Evolutionary conservation across 1,140 invertebrate species (phyloP).

Genomic region (Calliphora vicina): DNA sequence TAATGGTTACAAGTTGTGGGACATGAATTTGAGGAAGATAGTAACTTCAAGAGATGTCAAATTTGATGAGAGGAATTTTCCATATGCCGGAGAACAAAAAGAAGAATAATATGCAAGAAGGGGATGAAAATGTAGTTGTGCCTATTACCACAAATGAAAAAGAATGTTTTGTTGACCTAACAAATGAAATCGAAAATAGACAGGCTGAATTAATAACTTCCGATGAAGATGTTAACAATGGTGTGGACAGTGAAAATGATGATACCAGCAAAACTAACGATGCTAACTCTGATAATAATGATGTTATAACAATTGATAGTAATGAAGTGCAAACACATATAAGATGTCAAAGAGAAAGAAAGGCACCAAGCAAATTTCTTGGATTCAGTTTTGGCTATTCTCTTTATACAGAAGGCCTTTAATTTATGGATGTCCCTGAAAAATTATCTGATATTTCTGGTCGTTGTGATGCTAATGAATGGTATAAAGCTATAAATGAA

Average conservation of each 20-base stretch:
- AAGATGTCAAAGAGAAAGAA: background rate
- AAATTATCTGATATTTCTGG: background rate
- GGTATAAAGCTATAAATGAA: slow-evolving; percentile 18
- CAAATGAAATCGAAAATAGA: background rate
- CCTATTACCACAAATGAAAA: too few relatives aligned
- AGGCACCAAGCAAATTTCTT: background rate
- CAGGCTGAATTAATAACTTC: background rate
- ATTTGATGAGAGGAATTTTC: too few relatives aligned
- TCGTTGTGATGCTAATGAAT: background rate
- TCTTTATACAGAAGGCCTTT: background rate
- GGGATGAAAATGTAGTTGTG: too few relatives aligned
- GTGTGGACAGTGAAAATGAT: background rate
- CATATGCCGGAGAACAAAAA: too few relatives aligned
- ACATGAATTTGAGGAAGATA: too few relatives aligned
- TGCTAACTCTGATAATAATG: background rate
- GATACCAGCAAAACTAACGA: background rate
- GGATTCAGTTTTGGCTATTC: background rate
- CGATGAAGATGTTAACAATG: background rate
- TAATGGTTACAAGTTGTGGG: too few relatives aligned
- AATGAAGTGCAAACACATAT: background rate
- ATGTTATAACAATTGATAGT: background rate
- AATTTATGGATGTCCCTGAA: too few relatives aligned
- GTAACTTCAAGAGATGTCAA: too few relatives aligned
- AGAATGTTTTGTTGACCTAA: too few relatives aligned
- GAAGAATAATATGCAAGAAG: too few relatives aligned